A percentile compares a stretch with the other conserved stretches of the same genome.
Conservation (phyloP, 2,113 vertebrate genomes). For the Protobothrops mucrosquamatus region DNA sequence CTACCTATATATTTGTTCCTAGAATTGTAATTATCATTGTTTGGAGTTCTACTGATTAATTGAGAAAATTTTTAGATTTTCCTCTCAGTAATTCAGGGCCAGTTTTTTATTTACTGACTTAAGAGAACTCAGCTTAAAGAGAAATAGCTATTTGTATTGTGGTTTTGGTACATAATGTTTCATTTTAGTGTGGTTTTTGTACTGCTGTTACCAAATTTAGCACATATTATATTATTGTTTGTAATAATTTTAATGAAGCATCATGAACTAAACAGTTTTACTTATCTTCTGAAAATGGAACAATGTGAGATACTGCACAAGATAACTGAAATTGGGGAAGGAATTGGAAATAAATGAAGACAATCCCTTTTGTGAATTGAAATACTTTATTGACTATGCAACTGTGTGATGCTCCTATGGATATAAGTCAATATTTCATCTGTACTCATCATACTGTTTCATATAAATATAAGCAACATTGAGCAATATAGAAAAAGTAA, state of each 20-base stretch:
- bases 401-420: background rate
- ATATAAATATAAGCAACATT: background rate
- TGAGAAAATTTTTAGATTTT: background rate
- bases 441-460: background rate
- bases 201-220: background rate
- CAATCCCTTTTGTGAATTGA: background rate
- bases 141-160: background rate
- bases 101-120: conserved; percentile 33
- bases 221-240: background rate
- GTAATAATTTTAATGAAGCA: background rate
- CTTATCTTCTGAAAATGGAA: background rate
- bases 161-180: background rate
- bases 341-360: background rate
- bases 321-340: background rate
- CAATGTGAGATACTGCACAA: background rate
- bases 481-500: background rate
- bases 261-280: background rate
- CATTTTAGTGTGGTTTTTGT: background rate
- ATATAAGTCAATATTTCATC: background rate
- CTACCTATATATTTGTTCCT: conserved; percentile 26
- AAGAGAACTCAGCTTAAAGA: background rate
- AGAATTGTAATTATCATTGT: background rate
- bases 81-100: conserved; percentile 31
- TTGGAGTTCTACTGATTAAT: background rate
- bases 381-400: background rate